Percentiles rank a stretch among this genome's conserved stretches.
phyloP scores from a whole-genome alignment of 2,888 invertebrate genomes.

The Limnephilus rhombicus region DNA sequence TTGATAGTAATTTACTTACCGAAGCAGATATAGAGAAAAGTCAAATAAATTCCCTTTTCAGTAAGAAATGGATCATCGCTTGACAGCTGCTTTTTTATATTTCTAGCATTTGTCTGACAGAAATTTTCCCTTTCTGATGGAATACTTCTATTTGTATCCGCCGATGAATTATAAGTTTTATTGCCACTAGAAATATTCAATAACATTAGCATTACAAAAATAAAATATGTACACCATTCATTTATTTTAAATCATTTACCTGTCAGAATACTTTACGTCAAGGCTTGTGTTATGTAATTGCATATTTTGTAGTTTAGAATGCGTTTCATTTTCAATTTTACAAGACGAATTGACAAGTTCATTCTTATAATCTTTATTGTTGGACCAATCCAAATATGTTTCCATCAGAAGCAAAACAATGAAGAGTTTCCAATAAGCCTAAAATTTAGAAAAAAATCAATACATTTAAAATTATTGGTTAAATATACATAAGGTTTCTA shows the following conservation, averaged over 20 bases:
- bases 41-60: slow-evolving; percentile 80
- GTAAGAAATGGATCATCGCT: slow-evolving; percentile 74
- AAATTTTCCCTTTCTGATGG: background rate
- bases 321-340: background rate
- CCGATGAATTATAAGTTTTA: background rate
- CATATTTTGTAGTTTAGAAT: background rate
- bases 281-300: background rate
- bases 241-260: background rate
- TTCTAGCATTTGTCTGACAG: background rate
- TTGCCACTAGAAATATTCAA: background rate
- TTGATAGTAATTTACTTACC: slow-evolving; percentile 69
- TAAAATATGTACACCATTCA: background rate
- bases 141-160: background rate
- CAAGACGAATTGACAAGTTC: background rate
- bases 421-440: slow-evolving; percentile 89
- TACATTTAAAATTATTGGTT: slow-evolving; percentile 44
- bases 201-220: background rate
- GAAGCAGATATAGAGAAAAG: slow-evolving; percentile 75
- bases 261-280: background rate
- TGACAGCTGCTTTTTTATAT: background rate
- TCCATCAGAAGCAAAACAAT: slow-evolving; percentile 88
- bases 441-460: slow-evolving; percentile 67
- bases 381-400: slow-evolving; percentile 85
- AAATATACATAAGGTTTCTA: background rate
- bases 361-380: slow-evolving; percentile 68